phyloP scores from a whole-genome alignment of 2,113 vertebrate species.

The Odobenus rosmarus region DNA sequence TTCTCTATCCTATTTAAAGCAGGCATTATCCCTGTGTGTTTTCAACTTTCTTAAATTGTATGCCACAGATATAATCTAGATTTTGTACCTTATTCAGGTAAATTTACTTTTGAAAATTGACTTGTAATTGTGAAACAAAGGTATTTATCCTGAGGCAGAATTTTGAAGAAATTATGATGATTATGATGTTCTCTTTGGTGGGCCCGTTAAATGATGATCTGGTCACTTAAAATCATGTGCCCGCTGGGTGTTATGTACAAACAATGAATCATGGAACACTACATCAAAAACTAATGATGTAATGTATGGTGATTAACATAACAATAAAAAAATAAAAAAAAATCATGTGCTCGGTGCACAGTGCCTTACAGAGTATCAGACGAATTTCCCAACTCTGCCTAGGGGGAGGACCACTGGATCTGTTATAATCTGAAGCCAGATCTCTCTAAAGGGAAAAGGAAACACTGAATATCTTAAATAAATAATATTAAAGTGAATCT shows the following conservation, averaged over 20 bases:
- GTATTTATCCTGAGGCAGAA: background rate
- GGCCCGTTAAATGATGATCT: background rate
- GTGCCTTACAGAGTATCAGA: background rate
- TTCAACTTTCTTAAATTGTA: background rate
- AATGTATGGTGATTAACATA: too few relatives aligned
- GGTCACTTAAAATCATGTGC: background rate
- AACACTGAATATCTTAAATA: slow-evolving; percentile 20
- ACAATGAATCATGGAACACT: too few relatives aligned
- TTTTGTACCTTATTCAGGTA: background rate
- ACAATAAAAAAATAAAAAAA: too few relatives aligned
- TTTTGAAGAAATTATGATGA: background rate
- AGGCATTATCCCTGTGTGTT: background rate
- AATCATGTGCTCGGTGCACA: background rate
- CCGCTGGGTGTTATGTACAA: background rate
- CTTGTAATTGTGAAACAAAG: background rate
- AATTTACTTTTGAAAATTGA: slow-evolving; percentile 22
- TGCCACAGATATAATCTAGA: background rate
- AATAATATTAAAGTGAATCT: slow-evolving; percentile 49
- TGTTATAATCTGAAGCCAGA: slow-evolving; percentile 33
- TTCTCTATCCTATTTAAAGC: background rate
- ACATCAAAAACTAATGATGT: too few relatives aligned
- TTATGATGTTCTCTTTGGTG: background rate
- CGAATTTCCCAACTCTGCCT: background rate
- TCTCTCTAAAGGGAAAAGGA: slow-evolving; percentile 49
- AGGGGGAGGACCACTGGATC: background rate